phyloP scores from a whole-genome alignment of 2,888 invertebrate genomes.

The Agrotis puta region DNA sequence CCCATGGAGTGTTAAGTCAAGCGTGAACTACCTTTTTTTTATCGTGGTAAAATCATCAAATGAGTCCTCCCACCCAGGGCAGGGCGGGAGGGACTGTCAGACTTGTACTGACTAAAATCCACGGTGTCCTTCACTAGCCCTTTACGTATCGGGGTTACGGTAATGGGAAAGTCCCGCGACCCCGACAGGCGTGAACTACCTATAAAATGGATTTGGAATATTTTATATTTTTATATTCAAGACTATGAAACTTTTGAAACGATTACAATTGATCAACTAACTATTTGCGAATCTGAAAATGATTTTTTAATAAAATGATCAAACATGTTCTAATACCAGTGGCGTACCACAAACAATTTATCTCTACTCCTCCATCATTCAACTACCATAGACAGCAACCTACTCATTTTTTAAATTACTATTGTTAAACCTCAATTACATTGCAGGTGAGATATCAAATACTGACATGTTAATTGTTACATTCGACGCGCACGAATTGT shows the following conservation, averaged over 20 bases:
- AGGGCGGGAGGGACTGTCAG: too few species aligned
- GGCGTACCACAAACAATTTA: background rate
- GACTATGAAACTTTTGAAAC: background rate
- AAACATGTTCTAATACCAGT: background rate
- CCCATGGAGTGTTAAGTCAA: background rate
- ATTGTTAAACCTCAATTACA: constrained; percentile 12
- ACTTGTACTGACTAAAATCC: too few species aligned
- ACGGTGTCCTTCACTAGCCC: too few species aligned
- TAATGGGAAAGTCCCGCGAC: too few species aligned
- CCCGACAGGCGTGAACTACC: background rate
- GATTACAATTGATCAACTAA: background rate
- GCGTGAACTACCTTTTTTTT: too few species aligned
- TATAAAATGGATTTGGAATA: background rate
- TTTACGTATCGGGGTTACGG: too few species aligned
- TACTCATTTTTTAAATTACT: constrained; percentile 1
- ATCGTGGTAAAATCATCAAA: too few species aligned
- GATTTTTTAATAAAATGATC: background rate
- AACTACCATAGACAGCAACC: background rate
- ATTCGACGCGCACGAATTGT: background rate
- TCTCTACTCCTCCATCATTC: background rate
- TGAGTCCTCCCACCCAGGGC: too few species aligned
- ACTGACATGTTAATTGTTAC: constrained; percentile 35
- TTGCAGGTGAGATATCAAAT: background rate
- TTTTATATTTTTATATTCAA: background rate
- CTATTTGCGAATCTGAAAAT: too few species aligned